Base-by-base conservation (phyloP, 2,113 vertebrate genomes). In the Madoqua kirkii region DNA sequence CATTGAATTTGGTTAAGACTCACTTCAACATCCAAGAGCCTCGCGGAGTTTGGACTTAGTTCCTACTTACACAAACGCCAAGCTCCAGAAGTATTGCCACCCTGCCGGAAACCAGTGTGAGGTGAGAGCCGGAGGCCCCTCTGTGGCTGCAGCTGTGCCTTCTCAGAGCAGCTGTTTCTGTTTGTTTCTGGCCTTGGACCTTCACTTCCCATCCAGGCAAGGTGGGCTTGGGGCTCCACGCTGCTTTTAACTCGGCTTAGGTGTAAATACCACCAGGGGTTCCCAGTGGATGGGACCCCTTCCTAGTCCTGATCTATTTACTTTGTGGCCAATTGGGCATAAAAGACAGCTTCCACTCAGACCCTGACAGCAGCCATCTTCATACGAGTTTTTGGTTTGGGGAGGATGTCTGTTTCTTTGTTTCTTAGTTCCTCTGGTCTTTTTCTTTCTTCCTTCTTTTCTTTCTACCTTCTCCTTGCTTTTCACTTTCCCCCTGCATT, bases 61-160 rank as follows among this genome's bases (percentile, higher is more conserved):
- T 96, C 96, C 89, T 89, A 89, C 62, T 95, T 83, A 54, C 31
- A 19, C 64, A 94, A 25, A 95, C 89, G 87, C 93, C n/a, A 64
- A 54, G 55, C 81, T 83, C 87, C 62, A 79, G 91, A 76, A 92
- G n/a, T 40, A 19, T 19, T 55, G 78, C 86, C 55, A 76, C 78
- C 67, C 67, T 93, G 55, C 62, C 7, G 78, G 96, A 89, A 91
- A 23, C 54, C 40, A 45, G 54, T 57, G 82, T 93, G 79, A 71
- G 81, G n/a, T 55, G 59, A 64, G 5, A 10, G 52, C 95, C 36
- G 50, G 16, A 43, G 89, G 43, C 86, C 50, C 62, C 6, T 0
- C 45, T 55, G 62, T 57, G 87, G 36, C 48, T 62, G 52, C 27
- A 4, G 2, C 9, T n/a, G 31, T 31, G 25, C 71, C 45, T 88